Evolutionary conservation across 2,113 vertebrate genomes (phyloP).

Genomic region (Ictidomys tridecemlineatus): DNA sequence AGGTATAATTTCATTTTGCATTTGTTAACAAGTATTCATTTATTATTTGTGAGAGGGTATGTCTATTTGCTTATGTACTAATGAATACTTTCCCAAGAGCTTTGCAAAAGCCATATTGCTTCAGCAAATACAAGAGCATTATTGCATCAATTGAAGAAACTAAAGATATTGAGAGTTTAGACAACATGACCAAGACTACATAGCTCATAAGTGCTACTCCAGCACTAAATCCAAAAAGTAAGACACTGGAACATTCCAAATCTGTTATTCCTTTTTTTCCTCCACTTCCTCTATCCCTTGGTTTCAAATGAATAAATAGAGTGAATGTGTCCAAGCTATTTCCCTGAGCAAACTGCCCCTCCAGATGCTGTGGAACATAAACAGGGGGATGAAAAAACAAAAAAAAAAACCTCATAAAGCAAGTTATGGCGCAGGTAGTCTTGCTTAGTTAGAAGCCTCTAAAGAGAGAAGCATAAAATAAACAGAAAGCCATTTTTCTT

Average conservation of each 20-base stretch:
- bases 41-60: background rate
- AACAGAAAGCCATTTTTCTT: background rate
- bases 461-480: background rate
- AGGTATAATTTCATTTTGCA: background rate
- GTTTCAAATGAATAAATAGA: background rate
- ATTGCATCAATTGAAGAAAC: background rate
- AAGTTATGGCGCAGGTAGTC: background rate
- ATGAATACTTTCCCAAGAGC: background rate
- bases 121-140: background rate
- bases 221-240: background rate
- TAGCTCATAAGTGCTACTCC: background rate
- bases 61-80: background rate
- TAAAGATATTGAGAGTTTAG: background rate
- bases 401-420: background rate
- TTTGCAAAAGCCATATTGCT: background rate
- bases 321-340: background rate
- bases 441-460: background rate
- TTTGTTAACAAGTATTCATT: background rate
- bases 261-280: background rate
- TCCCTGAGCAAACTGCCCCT: background rate
- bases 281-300: fast-evolving
- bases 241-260: background rate
- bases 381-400: background rate
- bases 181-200: background rate
- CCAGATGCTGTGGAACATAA: background rate